Base-by-base conservation (phyloP, 23 tunicate genomes). In the Trididemnum miniatum region DNA sequence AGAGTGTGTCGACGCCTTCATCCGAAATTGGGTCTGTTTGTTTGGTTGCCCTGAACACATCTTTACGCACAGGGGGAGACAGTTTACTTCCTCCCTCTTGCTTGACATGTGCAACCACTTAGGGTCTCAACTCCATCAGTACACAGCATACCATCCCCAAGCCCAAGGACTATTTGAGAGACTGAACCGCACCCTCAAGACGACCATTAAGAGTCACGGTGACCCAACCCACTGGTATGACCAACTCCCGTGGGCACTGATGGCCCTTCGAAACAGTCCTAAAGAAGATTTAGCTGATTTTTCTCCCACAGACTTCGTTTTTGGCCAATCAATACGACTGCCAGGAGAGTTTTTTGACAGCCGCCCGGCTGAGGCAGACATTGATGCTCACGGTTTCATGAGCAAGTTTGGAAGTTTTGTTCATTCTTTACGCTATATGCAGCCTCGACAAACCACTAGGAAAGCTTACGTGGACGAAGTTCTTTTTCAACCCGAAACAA, bases 1-100 rank as follows among this genome's bases (percentile, higher is more conserved):
- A 27, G 69, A 62, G 28, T 62, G 69, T 62, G 69, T 62, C 28
- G 69, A 62, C 69, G 25, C n/a, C 69, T 62, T 62, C 28, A 62
- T 62, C 24, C 27, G 69, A 62, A 24, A 62, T 23, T 62, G 25
- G 25, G 28, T 62, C 5, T 4, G 7, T 23, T 62, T 20, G 69
- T 23, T 62, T 62, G 69, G 69, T 4, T 15, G 27, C 28, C 69
- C 69, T 4, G 27, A 62, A 23, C 69, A 23, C 23, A 62, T 62
- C 24, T 62, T 18, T 23, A 15, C 69, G 24, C 27, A 62, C 28
- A 24, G 69, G 7, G 69, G 25, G 27, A 62, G 27, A 24, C 69
- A 62, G 27, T 62, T 62, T 23, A 62, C 69, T 27, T 62, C 69
- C 20, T 20, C 28, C 23, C 28, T 62, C 28, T 62, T 24, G 69